phyloP scores from a whole-genome alignment of 2,888 invertebrate species.

The Bombylius major region DNA sequence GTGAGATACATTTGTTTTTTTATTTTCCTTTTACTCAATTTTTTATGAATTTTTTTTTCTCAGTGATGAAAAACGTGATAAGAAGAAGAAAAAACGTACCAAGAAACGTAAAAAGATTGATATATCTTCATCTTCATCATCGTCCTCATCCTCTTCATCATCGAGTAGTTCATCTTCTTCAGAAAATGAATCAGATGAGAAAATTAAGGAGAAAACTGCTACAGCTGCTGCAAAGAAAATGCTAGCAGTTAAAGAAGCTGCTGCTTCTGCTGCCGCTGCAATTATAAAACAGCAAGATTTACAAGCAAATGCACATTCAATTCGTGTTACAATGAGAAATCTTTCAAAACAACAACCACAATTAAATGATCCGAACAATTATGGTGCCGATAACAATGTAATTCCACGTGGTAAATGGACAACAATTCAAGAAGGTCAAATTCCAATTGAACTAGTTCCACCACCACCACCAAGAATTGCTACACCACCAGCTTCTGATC shows the following conservation, averaged over 20 bases:
- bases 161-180: slow-evolving; percentile 18
- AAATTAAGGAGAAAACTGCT: slow-evolving; percentile 3
- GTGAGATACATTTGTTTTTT: slow-evolving; percentile 19
- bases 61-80: slow-evolving; percentile 35
- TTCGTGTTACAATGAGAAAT: slow-evolving; percentile 53
- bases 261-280: slow-evolving; percentile 6
- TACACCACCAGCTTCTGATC: slow-evolving; percentile 19
- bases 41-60: background rate
- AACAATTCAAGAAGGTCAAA: slow-evolving; percentile 37
- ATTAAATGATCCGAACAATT: slow-evolving; percentile 28
- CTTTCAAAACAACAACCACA: slow-evolving; percentile 38
- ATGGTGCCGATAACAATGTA: slow-evolving; percentile 19
- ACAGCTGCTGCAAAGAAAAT: slow-evolving; percentile 10
- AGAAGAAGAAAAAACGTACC: slow-evolving; percentile 39
- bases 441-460: slow-evolving; percentile 1
- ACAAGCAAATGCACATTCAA: slow-evolving; percentile 40
- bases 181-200: slow-evolving; percentile 18
- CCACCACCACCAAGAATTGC: slow-evolving; percentile 9
- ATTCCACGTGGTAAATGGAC: slow-evolving; percentile 36
- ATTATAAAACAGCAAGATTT: slow-evolving; percentile 2
- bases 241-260: slow-evolving; percentile 17
- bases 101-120: slow-evolving; percentile 37
- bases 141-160: slow-evolving; percentile 22
- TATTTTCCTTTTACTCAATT: background rate
- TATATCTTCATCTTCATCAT: slow-evolving; percentile 18